Base-by-base conservation (phyloP, 2,113 vertebrate species). In the Hoplias malabaricus region DNA sequence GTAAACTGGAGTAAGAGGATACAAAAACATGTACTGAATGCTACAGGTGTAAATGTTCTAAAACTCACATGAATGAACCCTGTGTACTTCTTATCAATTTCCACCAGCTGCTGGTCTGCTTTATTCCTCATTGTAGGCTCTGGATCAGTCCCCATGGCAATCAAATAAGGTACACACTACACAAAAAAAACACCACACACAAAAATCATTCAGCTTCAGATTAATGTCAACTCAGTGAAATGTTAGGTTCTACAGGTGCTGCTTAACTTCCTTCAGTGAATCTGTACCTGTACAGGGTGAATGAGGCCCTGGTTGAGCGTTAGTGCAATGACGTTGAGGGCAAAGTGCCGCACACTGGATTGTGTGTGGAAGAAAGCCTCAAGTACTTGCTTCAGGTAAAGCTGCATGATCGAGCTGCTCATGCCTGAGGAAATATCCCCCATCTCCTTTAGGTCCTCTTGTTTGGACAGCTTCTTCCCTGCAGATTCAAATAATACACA, bases 341-440 rank as follows among this genome's bases (percentile, higher is more conserved):
- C 98, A 88, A 96, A 99, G 90, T 98, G 96, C 76, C 98, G 94
- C 56, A 99, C 98, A n/a, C 92, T 97, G 85, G 98, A 98, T 75
- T 99, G 96, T 10, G 85, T 94, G 89, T 97, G 95, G 87, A 98
- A 98, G 88, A 99, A 99, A 0, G 95, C 95, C 91, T 99, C 98
- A 84, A 99, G 91, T 87, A 99, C 96, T 88, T 99, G 96, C 93
- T 99, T 99, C 81, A 99, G 94, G 93, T 99, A 99, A 19, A 99
- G 95, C 89, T 99, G 98, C 97, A 99, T 99, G 86, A 99, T 99
- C 87, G 98, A 99, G 91, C 96, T 98, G 90, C 97, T 99, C 98
- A 99, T 99, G 83, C 97, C 97, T 75, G 98, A 99, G 82, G 97
- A 99, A 89, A 99, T 96, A 88, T 99, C 98, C 48, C 98, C 97